Evolutionary conservation across 2,888 invertebrate species (phyloP).

Genomic region (Galeopsomyia nigrocyanea): DNA sequence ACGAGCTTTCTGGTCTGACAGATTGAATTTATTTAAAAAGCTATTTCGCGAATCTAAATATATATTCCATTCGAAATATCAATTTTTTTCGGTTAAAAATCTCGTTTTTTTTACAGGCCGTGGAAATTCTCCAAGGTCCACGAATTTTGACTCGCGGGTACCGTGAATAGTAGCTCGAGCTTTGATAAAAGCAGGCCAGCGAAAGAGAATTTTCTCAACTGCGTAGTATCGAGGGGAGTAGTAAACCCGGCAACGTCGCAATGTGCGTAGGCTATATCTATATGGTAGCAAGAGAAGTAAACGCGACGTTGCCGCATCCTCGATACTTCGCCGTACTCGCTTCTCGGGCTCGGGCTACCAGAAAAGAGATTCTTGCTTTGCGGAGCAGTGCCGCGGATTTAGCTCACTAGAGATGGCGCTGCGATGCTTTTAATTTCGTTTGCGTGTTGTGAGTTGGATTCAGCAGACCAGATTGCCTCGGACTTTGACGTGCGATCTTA

Average conservation of each 20-base stretch:
- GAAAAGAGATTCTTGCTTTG: slow-evolving; percentile 1
- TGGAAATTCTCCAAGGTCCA: no score
- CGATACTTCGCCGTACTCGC: neutral
- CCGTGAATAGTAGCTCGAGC: no score
- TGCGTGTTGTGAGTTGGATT: no score
- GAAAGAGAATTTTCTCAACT: neutral
- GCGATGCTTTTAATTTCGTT: slow-evolving; percentile 1
- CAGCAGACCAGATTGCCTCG: neutral
- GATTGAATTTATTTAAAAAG: no score
- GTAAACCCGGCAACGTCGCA: slow-evolving; percentile 17
- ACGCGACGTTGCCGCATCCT: slow-evolving; percentile 1
- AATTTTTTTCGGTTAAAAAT: no score
- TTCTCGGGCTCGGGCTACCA: neutral
- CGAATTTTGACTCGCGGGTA: no score
- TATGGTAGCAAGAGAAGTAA: neutral
- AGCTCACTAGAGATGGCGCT: slow-evolving; percentile 27
- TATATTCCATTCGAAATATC: no score
- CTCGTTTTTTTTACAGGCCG: no score
- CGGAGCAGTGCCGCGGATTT: neutral
- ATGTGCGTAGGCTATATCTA: neutral
- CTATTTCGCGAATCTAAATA: no score
- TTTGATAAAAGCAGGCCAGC: no score
- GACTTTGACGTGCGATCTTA: no score
- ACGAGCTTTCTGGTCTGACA: no score
- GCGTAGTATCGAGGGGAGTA: neutral